phyloP scores from a whole-genome alignment of 2,113 vertebrate genomes.

The Numida meleagris region DNA sequence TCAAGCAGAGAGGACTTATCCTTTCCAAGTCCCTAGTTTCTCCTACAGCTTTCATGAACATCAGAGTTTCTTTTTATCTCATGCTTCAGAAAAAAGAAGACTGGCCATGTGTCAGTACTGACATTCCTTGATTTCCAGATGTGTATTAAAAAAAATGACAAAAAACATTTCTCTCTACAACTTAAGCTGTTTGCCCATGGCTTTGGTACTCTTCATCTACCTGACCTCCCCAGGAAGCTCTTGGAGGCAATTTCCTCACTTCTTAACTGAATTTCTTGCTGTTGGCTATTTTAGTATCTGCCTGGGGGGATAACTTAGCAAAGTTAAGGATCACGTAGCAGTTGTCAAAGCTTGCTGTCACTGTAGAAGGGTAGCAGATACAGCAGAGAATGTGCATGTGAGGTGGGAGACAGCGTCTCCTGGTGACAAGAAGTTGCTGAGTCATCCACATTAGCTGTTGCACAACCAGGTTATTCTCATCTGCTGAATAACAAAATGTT shows the following conservation, averaged over 20 bases:
- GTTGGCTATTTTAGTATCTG: background rate
- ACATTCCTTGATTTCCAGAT: background rate
- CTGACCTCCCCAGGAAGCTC: background rate
- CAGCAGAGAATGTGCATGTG: background rate
- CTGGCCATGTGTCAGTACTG: background rate
- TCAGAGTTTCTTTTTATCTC: background rate
- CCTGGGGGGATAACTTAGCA: background rate
- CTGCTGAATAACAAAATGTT: background rate
- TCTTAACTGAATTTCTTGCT: background rate
- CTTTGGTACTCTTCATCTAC: background rate
- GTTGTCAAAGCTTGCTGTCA: background rate
- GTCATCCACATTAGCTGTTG: background rate
- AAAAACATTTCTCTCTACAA: background rate
- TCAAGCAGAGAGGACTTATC: background rate
- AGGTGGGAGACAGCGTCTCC: background rate
- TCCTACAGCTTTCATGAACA: background rate
- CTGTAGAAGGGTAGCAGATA: background rate
- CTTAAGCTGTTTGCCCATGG: background rate
- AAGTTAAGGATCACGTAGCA: background rate
- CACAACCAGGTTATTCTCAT: background rate
- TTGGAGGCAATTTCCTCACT: background rate
- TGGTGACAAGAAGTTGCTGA: background rate
- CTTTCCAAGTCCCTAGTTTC: background rate
- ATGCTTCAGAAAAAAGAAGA: background rate
- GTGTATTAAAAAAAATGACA: background rate